Percentiles rank a stretch among this genome's conserved stretches.
Evolutionary conservation across 2,113 vertebrate genomes (phyloP).

Genomic region (Stictonetta naevosa): DNA sequence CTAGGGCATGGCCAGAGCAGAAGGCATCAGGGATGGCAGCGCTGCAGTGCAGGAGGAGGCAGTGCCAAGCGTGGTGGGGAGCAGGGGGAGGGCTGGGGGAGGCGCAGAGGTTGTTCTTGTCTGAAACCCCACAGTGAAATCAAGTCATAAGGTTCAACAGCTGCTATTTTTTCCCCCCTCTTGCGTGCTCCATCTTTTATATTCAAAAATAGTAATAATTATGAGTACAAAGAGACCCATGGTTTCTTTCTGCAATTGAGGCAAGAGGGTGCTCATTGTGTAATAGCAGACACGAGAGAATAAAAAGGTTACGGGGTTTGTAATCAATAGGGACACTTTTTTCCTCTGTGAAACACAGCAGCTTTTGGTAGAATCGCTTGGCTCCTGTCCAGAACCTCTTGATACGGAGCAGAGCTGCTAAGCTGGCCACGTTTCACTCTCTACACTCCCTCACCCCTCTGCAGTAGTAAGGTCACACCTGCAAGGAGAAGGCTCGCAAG

Average conservation of each 20-base stretch:
- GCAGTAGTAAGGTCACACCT: conserved; percentile 23
- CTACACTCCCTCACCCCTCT: conserved; percentile 16
- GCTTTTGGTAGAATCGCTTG: conserved; percentile 29
- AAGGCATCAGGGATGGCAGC: background rate
- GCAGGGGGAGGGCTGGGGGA: background rate
- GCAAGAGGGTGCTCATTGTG: conserved; percentile 24
- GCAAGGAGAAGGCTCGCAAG: background rate
- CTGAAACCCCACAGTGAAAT: conserved; percentile 18
- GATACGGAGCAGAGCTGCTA: conserved; percentile 26
- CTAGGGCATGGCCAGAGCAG: background rate
- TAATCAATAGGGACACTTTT: conserved; percentile 32
- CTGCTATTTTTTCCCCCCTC: conserved; percentile 18
- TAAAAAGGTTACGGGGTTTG: conserved; percentile 11
- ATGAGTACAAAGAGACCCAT: conserved; percentile 28
- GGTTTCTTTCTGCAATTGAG: conserved; percentile 42
- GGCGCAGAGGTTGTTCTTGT: conserved; percentile 31
- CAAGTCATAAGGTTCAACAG: conserved; percentile 62
- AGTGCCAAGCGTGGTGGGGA: background rate
- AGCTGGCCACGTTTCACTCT: background rate
- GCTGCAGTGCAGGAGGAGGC: background rate
- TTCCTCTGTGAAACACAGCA: conserved; percentile 16
- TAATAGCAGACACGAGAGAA: conserved; percentile 6
- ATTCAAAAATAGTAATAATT: conserved; percentile 59
- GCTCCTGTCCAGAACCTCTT: conserved; percentile 18
- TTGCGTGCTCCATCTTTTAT: background rate